Evolutionary conservation across 1,140 invertebrate genomes (phyloP).

Genomic region (Ridgeia piscesae): DNA sequence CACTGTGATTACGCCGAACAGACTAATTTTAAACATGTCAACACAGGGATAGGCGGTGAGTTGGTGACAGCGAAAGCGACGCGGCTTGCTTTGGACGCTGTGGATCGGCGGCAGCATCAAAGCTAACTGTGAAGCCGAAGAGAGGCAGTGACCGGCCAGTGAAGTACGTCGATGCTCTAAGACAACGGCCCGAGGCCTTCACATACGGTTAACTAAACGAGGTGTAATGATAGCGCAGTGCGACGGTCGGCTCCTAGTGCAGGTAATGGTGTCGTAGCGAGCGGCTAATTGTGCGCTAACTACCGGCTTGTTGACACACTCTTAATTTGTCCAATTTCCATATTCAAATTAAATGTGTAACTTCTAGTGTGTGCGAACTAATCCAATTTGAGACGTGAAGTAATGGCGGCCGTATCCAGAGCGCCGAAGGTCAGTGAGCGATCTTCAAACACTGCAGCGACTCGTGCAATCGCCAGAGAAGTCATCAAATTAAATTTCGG

Average conservation of each 20-base stretch:
- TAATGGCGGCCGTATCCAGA: neutral
- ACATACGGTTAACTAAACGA: neutral
- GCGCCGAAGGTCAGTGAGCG: neutral
- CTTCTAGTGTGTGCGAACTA: neutral
- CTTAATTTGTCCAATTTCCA: neutral
- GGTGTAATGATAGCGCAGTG: neutral
- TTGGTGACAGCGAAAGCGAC: neutral
- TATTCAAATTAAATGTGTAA: neutral
- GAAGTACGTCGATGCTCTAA: neutral
- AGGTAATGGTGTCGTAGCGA: neutral
- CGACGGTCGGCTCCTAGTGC: neutral
- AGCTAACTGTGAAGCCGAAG: neutral
- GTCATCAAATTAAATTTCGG: neutral
- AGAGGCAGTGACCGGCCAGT: neutral
- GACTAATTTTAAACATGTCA: neutral
- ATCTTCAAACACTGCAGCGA: neutral
- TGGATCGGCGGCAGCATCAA: neutral
- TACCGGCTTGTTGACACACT: neutral
- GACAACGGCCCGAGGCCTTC: neutral
- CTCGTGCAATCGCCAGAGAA: neutral
- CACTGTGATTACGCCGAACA: too few species aligned
- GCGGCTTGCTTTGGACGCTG: neutral
- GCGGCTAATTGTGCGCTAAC: neutral
- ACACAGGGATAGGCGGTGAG: neutral
- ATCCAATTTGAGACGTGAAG: conserved; percentile 1